Base-by-base conservation (phyloP, 2,113 vertebrate species). In the Equus przewalskii region DNA sequence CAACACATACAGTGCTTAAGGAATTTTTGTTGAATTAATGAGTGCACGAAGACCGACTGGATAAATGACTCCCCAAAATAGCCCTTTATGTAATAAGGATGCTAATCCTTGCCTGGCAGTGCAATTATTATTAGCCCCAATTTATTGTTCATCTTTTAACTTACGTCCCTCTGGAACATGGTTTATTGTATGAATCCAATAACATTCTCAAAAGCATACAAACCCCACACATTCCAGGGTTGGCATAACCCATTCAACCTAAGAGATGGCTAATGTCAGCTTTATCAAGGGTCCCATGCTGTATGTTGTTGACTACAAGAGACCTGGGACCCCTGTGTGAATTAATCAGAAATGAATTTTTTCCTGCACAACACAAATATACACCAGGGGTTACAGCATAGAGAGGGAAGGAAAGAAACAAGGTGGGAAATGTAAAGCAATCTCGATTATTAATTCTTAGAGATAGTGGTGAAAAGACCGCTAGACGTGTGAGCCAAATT, bases 261-360 rank as follows among this genome's bases (percentile, higher is more conserved):
- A 60, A 84, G 78, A 80, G 28, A 16, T 56, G 7, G 60, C 44
- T 26, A 54, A 49, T 4, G 22, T 56, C 73, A 81, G 36, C n/a
- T 92, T 87, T 73, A 56, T 62, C 9, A 54, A 82, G 44, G 19
- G 36, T 28, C 70, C 65, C 15, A 7, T 56, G 41, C 8, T 76
- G 9, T n/a, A 18, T 28, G 56, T 85, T 36, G 28, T 84, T 58
- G 8, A 76, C 67, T 88, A 79, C 51, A 33, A 85, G 76, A 87
- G 8, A 19, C 36, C 51, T 72, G 46, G 49, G n/a, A 36, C 1
- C 33, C 26, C 19, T 82, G 22, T 33, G 44, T 69, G 28, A 88
- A 78, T 75, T 80, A 72, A 75, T 95, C 72, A 90, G 70, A 95
- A 82, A 54, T 36, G 51, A 79, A 14, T 72, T 86, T 62, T 81